These are phyloP conservation scores for Desmophyllum pertusum DNA, from an alignment of 92 coral and sea anemone species.

Conservation along the genomic window DNA sequence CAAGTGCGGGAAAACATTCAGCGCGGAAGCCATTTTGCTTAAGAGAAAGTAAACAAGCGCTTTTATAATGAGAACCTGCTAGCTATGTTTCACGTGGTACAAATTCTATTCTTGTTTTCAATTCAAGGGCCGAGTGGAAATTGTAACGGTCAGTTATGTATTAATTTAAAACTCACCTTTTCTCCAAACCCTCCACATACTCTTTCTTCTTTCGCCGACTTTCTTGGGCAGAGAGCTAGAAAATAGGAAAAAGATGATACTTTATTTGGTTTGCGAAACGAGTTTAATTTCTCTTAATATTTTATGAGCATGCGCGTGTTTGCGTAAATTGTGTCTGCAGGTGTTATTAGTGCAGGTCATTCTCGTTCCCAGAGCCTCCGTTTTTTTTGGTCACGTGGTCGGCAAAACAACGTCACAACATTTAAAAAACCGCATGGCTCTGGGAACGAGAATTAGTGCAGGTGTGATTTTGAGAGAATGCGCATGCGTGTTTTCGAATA, in stretches of 20 bases:
- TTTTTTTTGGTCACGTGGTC: no score
- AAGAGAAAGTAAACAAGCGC: no score
- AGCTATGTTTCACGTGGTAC: no score
- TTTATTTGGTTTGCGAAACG: background rate
- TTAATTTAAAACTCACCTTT: conserved; percentile 56
- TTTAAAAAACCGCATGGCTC: no score
- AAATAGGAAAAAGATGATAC: background rate
- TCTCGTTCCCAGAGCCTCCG: no score
- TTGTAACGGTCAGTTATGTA: background rate
- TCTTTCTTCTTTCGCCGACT: conserved; percentile 94
- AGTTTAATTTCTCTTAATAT: background rate
- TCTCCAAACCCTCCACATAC: conserved; percentile 85
- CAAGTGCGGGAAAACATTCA: no score
- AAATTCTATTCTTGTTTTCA: background rate
- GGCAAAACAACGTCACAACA: no score
- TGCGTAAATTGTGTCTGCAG: background rate
- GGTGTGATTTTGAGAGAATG: background rate
- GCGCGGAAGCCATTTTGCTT: no score
- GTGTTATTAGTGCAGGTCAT: no score
- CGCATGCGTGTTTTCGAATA: background rate
- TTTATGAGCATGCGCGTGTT: background rate
- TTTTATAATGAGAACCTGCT: no score
- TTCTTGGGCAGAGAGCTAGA: conserved; percentile 94
- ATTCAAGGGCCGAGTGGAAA: background rate
- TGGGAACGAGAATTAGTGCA: no score